Base-by-base conservation (phyloP, 2,888 invertebrate genomes). In the Serripes groenlandicus region DNA sequence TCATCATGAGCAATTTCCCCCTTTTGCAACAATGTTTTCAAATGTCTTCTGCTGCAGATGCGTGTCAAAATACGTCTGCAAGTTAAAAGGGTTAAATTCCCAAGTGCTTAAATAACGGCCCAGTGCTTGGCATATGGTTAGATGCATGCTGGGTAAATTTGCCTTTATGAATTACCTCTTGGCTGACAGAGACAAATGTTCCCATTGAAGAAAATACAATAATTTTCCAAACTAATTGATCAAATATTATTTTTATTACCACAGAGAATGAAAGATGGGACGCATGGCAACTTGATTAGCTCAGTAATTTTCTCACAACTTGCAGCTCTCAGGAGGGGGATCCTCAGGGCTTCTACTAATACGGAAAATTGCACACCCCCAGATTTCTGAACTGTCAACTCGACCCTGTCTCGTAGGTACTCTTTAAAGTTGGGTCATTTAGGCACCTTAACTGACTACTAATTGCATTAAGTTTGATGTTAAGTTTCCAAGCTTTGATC, bases 181-280 rank as follows among this genome's bases (percentile, higher is more conserved):
- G 26, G 26, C 21, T 70, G 74, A 71, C 68, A 64, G 75, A 73
- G 78, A 83, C 74, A 72, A 78, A 83, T 83, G 75, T 42, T 62
- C 28, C 62, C 56, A 73, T 68, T 37, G 64, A 49, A 74, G 78
- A 58, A 68, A 83, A 76, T 62, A 76, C 64, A 79, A 76, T 79
- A 79, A 75, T 76, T 76, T 75, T 79, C 74, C 62, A 49, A 49
- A 52, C 72, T 79, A 79, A 83, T 83, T 83, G 79, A 60, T 75
- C 35, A 69, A 77, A 83, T 75, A 76, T 73, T 64, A 37, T 56
- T 64, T 72, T 34, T 79, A 76, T 75, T 78, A 72, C 69, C 73
- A 26, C 34, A 5, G 37, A 71, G 75, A 68, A 79, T 68, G 68
- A 54, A 64, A 69, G 75, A 71, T 74, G 26, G 62, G 56, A 42